Evolutionary conservation across 2,797 vertebrate genomes (phyloP).

Genomic region (Sibirionetta formosa): DNA sequence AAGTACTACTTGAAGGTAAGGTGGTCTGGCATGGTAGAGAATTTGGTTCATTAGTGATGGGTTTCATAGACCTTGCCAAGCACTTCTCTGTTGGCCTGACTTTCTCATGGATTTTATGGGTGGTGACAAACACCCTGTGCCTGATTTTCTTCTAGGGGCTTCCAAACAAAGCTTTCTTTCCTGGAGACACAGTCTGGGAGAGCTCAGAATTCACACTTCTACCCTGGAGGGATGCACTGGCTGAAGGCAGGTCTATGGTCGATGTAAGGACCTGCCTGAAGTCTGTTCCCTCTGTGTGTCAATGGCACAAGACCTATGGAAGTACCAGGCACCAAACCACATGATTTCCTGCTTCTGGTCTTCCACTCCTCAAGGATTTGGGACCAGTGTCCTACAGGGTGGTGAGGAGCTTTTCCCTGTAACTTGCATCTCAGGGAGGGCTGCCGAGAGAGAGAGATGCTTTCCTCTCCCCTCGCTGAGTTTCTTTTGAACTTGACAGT

Average conservation of each 20-base stretch:
- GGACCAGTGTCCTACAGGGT: background rate
- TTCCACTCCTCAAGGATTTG: background rate
- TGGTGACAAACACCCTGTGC: rapidly evolving
- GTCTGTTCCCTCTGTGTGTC: rapidly evolving
- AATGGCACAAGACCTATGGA: background rate
- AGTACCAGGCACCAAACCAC: background rate
- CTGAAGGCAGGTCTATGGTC: rapidly evolving
- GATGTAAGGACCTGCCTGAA: background rate
- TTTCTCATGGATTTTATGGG: background rate
- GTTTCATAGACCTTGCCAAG: background rate
- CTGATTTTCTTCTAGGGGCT: background rate
- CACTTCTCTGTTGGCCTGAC: background rate
- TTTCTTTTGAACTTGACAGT: background rate
- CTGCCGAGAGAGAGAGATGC: no score
- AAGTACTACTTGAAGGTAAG: background rate
- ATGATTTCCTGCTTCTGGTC: background rate
- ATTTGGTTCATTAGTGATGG: rapidly evolving
- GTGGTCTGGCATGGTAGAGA: rapidly evolving
- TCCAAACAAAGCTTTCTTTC: background rate
- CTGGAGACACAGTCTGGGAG: background rate
- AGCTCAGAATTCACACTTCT: background rate
- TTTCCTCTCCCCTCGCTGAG: rapidly evolving
- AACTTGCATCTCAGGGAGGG: no score
- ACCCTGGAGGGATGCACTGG: rapidly evolving
- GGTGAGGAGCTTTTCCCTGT: background rate